These are phyloP conservation scores for Deilephila elpenor DNA, from an alignment of 2,888 invertebrate genomes.

Conservation along the genomic window DNA sequence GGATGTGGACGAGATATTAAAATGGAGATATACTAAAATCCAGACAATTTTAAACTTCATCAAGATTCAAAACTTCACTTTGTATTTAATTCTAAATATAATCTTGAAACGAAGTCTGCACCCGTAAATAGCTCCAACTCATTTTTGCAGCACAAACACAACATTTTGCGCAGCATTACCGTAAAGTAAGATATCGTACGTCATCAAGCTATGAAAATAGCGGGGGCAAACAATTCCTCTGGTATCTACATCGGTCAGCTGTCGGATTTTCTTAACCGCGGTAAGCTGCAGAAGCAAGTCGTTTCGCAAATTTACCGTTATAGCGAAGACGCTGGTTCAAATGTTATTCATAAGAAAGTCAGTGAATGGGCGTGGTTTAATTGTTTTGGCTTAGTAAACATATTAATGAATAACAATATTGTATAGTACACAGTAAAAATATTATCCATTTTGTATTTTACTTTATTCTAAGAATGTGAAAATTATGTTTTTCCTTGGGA, in stretches of 20 bases:
- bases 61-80: background rate
- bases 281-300: background rate
- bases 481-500: too few species aligned
- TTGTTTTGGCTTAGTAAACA: background rate
- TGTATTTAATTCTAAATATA: background rate
- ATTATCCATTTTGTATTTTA: background rate
- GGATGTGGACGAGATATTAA: too few species aligned
- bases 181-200: background rate
- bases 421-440: background rate
- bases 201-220: background rate
- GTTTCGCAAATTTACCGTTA: slow-evolving; percentile 1
- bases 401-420: background rate
- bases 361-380: background rate
- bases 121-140: background rate
- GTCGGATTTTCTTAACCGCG: slow-evolving; percentile 3
- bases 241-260: slow-evolving; percentile 6
- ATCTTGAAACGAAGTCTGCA: background rate
- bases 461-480: too few species aligned
- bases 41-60: too few species aligned
- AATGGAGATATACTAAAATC: too few species aligned
- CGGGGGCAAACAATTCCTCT: background rate
- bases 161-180: slow-evolving; percentile 5
- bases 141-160: background rate
- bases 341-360: background rate
- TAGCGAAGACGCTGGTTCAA: background rate